Conservation (phyloP, 1,140 invertebrate genomes). For the Drosophila ercepeae region DNA sequence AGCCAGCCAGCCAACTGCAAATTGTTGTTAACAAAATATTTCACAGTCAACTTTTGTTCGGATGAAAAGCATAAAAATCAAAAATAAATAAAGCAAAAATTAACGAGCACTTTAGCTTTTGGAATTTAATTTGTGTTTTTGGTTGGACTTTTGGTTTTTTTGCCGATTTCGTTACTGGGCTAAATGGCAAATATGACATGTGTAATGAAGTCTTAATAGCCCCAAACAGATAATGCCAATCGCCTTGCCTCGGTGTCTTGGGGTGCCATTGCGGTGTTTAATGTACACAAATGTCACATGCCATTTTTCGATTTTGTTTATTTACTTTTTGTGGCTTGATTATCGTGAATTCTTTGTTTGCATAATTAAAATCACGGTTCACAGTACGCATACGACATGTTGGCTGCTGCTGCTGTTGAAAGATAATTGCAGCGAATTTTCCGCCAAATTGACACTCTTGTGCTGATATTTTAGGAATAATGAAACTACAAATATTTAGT, state of each 20-base stretch:
- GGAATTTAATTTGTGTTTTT: constrained; percentile 65
- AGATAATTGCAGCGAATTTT: constrained; percentile 61
- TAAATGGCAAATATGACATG: constrained; percentile 75
- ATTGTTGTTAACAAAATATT: constrained; percentile 80
- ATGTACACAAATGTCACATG: constrained; percentile 60
- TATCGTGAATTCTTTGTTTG: constrained; percentile 50
- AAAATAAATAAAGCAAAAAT: constrained; percentile 45
- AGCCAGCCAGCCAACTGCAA: constrained; percentile 41
- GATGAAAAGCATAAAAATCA: constrained; percentile 24
- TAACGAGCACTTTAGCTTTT: constrained; percentile 62
- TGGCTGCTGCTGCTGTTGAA: constrained; percentile 53
- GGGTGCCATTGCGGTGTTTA: constrained; percentile 35
- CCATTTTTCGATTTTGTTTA: constrained; percentile 23
- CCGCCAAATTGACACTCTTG: constrained; percentile 31
- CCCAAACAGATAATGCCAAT: constrained; percentile 65
- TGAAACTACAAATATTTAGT: too few species aligned
- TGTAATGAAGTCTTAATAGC: constrained; percentile 81
- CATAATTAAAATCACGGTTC: constrained; percentile 76
- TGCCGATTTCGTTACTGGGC: constrained; percentile 9
- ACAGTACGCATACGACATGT: constrained; percentile 73
- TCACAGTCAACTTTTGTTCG: constrained; percentile 50
- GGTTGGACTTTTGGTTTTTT: constrained; percentile 12
- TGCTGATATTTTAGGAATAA: too few species aligned
- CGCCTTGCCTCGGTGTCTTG: constrained; percentile 41
- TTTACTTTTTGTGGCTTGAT: constrained; percentile 25